Conservation (phyloP, 2,888 invertebrate genomes). For the Dendrolimus pini region DNA sequence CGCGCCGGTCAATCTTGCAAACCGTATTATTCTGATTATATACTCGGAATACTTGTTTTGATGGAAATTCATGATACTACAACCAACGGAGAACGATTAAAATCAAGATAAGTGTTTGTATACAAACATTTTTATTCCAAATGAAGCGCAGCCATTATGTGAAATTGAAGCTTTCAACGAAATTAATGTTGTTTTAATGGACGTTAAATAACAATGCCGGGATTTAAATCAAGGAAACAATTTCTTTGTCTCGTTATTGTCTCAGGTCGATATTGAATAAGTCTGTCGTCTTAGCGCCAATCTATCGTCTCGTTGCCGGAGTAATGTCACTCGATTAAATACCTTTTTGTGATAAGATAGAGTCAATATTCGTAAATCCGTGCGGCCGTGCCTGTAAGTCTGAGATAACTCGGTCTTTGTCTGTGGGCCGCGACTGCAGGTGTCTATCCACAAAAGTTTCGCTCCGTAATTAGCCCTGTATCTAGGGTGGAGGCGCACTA, state of each 20-base stretch:
- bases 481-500: conserved; percentile 66
- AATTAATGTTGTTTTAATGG: conserved; percentile 32
- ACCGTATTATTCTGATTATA: conserved; percentile 40
- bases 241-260: conserved; percentile 41
- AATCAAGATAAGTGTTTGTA: conserved; percentile 14
- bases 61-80: conserved; percentile 23
- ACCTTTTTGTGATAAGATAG: conserved; percentile 29
- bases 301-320: conserved; percentile 35
- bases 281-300: conserved; percentile 42
- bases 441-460: conserved; percentile 75
- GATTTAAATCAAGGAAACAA: conserved; percentile 36
- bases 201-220: conserved; percentile 27
- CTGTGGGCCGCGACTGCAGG: conserved; percentile 65
- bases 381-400: conserved; percentile 50
- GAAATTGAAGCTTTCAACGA: conserved; percentile 25
- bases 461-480: conserved; percentile 67
- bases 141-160: conserved; percentile 13
- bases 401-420: conserved; percentile 73
- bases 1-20: conserved; percentile 42
- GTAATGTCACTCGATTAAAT: conserved; percentile 27
- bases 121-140: conserved; percentile 12
- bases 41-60: conserved; percentile 22
- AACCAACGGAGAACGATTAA: conserved; percentile 19
- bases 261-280: conserved; percentile 54
- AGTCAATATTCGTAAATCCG: conserved; percentile 38